Evolutionary conservation across 2,888 invertebrate species (phyloP), one percentile per base, ranked within the genome.

Genomic region (Blera fallax): DNA sequence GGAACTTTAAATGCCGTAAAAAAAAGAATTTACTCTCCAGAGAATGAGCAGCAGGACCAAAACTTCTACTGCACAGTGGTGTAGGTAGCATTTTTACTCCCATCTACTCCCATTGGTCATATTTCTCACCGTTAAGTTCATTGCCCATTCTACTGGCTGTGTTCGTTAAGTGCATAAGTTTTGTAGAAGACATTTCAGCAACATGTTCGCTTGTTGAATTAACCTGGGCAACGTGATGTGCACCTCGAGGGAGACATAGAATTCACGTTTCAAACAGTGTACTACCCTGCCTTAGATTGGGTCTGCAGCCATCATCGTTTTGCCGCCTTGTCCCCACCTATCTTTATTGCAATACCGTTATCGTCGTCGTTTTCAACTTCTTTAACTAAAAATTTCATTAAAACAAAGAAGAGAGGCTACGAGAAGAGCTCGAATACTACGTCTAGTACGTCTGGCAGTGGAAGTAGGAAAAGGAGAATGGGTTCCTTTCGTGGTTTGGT

Each of bases 341-440:
- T 24, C 24, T 24, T 24, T 4, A 24, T 24, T 24, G 24, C 24
- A 24, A 24, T 24, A 24, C 24, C 24, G 24, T 24, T 24, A 24
- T 76, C 48, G 50, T 18, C 7, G 34, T 16, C 14, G 16, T 72
- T 58, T 32, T 58, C 16, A 18, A 48, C 18, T 58, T 72, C 34
- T 21, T 70, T 24, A 58, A 48, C 34, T 58, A 34, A 58, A 72
- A 72, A 72, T 72, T 58, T 72, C 58, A 58, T 72, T 72, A 72
- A 45, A 60, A 48, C 48, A 58, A 24, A 69, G 50, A 24, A 69
- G 50, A 69, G 69, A 67, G 29, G 37, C 29, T 24, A 37, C 58
- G 37, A 24, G 24, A 24, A 24, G 24, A 24, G 24, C 24, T 24
- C 4, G 24, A 37, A 76, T 40, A 18, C 21, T 40, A 24, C 24